Conservation (phyloP, 2,888 invertebrate species). For the Conomelus anceps region DNA sequence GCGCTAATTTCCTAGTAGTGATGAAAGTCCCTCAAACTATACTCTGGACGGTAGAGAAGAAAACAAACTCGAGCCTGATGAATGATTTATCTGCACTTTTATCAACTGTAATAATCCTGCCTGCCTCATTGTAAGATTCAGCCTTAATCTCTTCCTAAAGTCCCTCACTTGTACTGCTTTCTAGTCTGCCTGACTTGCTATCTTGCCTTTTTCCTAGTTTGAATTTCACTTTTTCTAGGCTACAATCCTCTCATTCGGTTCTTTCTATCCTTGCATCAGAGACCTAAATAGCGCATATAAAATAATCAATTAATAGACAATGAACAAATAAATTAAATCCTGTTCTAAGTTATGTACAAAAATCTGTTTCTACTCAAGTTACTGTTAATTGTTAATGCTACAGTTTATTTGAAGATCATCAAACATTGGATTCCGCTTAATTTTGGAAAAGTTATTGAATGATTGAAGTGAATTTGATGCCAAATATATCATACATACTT, state of each 20-base stretch:
- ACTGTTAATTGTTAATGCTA: too few species aligned
- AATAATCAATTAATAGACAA: not conserved
- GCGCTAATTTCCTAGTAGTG: not conserved
- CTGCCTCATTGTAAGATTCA: too few species aligned
- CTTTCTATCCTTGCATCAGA: not conserved
- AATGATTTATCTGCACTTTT: too few species aligned
- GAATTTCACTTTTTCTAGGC: not conserved
- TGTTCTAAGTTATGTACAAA: not conserved
- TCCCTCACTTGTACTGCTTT: too few species aligned
- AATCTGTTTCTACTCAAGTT: too few species aligned
- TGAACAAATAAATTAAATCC: not conserved
- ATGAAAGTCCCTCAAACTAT: not conserved
- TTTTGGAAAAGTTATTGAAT: too few species aligned
- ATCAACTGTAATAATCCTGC: not conserved
- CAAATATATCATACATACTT: too few species aligned
- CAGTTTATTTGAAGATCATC: too few species aligned
- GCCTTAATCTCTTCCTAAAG: too few species aligned
- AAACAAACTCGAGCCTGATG: too few species aligned
- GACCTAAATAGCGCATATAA: not conserved
- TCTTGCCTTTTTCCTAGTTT: not conserved
- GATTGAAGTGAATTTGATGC: too few species aligned
- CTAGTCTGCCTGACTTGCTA: not conserved
- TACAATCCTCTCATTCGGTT: not conserved
- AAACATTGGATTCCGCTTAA: too few species aligned
- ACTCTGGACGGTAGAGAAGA: not conserved